Evolutionary conservation across 2,888 invertebrate species (phyloP).

Genomic region (Erebia palarica): DNA sequence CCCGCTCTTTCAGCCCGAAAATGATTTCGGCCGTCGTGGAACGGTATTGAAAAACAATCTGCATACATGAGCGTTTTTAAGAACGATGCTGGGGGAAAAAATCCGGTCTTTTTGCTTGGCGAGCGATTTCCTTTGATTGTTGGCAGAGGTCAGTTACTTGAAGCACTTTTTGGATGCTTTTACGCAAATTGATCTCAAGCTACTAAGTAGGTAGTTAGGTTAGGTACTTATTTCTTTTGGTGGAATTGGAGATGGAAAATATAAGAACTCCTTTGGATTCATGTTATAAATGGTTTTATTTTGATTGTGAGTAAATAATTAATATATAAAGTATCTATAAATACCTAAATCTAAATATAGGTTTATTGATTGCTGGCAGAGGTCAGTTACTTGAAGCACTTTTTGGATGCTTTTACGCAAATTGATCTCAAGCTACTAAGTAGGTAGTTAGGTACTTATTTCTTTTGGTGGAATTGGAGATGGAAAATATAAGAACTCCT

Average conservation of each 20-base stretch:
- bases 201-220: background rate
- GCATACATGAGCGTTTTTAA: conserved; percentile 27
- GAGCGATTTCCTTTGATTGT: conserved; percentile 19
- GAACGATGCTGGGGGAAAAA: conserved; percentile 17
- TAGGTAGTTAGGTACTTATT: background rate
- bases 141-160: conserved; percentile 21
- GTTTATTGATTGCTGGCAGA: conserved; percentile 18
- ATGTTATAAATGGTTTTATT: too few relatives aligned
- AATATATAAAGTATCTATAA: too few relatives aligned
- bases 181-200: conserved; percentile 3
- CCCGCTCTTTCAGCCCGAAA: conserved; percentile 26
- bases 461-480: too few relatives aligned
- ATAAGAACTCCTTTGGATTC: too few relatives aligned
- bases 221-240: too few relatives aligned
- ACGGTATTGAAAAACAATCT: conserved; percentile 25
- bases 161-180: conserved; percentile 10
- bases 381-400: conserved; percentile 21
- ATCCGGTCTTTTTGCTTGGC: conserved; percentile 6
- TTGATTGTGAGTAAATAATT: too few relatives aligned
- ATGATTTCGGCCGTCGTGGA: conserved; percentile 25
- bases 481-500: too few relatives aligned
- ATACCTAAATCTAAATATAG: too few relatives aligned
- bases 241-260: too few relatives aligned
- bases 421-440: background rate
- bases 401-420: conserved; percentile 15